Evolutionary conservation across 2,888 invertebrate genomes (phyloP), one percentile per base, ranked within the genome.

Genomic region (Drosophila mettleri): DNA sequence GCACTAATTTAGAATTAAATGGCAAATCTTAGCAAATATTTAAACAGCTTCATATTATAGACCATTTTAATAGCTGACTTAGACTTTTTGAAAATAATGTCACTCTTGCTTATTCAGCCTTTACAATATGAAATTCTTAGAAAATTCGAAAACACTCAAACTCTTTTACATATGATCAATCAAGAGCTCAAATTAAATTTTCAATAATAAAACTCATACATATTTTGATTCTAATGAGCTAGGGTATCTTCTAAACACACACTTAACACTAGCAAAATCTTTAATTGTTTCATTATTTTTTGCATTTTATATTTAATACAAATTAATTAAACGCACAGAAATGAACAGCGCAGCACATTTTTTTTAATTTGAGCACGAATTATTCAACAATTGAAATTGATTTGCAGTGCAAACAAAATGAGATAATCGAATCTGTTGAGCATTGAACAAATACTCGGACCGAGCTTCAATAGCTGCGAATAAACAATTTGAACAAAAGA

Each of bases 341-440:
- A 16, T 49, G 24, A 53, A 38, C 24, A 33, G 29, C 41, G 43
- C 34, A 31, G n/a, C n/a, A 38, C 49, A 46, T 14, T 39, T 54
- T 53, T 38, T 62, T 55, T 27, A 52, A 18, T 67, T 6, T 39
- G 14, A 48, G 22, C 10, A 46, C 43, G 66, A 62, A 43, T 62
- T 39, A 63, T 74, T 79, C n/a, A 64, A 54, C 63, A 69, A 66
- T 69, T 46, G 22, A 74, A 78, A 59, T 74, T 75, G 69, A 63
- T 82, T 78, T 82, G 55, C 48, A 54, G 41, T 16, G 38, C 77
- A 76, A 76, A 65, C 49, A 43, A 64, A 58, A 41, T 27, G 38
- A 68, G 59, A 68, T 71, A 71, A 77, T 78, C 43, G 62, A 78
- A 82, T 69, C 51, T 38, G 9, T 51, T 53, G 20, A 34, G 41